These are phyloP conservation scores for Phalacrocorax pelagicus DNA, from an alignment of 2,113 vertebrate species.

Conservation along the genomic window DNA sequence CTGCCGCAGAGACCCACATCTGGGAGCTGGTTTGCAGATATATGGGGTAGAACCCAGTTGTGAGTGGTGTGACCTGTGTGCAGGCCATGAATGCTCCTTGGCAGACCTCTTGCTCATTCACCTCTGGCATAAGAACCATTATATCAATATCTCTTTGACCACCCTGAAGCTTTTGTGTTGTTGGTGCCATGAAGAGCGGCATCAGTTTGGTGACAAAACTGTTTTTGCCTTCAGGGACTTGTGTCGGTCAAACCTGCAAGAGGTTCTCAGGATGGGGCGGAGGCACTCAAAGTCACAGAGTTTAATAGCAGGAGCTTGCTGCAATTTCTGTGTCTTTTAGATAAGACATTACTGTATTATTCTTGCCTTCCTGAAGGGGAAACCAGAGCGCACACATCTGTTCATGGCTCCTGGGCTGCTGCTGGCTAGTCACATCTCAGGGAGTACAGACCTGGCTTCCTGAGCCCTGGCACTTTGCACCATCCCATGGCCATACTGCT, in stretches of 20 bases:
- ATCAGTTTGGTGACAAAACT: background rate
- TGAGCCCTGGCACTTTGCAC: background rate
- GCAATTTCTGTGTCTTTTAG: background rate
- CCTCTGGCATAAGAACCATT: background rate
- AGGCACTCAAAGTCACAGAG: background rate
- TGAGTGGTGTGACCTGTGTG: background rate
- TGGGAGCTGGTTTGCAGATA: background rate
- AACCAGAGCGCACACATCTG: background rate
- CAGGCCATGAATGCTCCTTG: background rate
- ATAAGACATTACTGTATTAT: background rate
- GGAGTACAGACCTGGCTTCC: background rate
- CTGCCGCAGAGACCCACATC: background rate
- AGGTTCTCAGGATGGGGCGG: background rate
- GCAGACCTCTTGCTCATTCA: background rate
- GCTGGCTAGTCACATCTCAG: background rate
- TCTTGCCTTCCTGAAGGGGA: background rate
- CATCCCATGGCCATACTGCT: rapidly evolving
- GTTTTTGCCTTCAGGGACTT: background rate
- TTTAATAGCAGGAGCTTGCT: background rate
- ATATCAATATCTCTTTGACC: background rate
- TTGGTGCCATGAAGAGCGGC: background rate
- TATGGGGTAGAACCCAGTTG: background rate
- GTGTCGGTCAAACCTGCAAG: background rate
- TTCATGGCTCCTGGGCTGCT: background rate
- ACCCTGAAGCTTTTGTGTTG: background rate